Base-by-base conservation (phyloP, 2,113 vertebrate species). In the Saiga tatarica region DNA sequence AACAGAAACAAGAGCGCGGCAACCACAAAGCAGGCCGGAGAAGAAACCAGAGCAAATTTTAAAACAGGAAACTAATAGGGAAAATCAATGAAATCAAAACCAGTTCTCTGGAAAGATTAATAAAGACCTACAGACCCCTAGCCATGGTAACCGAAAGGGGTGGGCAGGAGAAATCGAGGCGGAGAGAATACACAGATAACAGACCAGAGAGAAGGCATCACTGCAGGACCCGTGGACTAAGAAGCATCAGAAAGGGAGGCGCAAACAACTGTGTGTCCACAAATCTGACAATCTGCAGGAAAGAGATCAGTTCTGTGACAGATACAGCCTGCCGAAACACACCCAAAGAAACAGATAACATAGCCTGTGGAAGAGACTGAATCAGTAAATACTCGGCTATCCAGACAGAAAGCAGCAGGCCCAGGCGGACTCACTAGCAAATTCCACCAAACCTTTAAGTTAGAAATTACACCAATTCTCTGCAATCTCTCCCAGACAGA, bases 211-310 rank as follows among this genome's bases (percentile, higher is more conserved):
- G 52, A 5, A 19, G 28, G 3, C 33, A 17, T 30, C 42, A 1
- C 12, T 3, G 1, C 16, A 64, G 62, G 14, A 1, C 7, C 50
- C 33, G 2, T 0, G 10, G 26, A n/a, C 42, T 2, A 16, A n/a
- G 14, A 33, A 36, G 42, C 6, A 30, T 12, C 2, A n/a, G 21
- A 36, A 59, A 60, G n/a, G 17, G 36, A 28, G 2, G 2, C 28
- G 12, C 2, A 19, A 30, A 45, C 28, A 78, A 6, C 2, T 9
- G 17, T 25, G 26, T 3, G 23, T 12, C 45, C 79, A n/a, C 10
- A 91, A 4, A 6, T 0, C 19, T 23, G 81, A 28, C 17, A 21
- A 3, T 9, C 3, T 19, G 30, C 45, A 53, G n/a, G 13, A 85
- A 21, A 42, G 28, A 11, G 11, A 33, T 23, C 33, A 6, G 36